Conservation (phyloP, 1,140 invertebrate genomes). For the Drosophila busckii region DNA sequence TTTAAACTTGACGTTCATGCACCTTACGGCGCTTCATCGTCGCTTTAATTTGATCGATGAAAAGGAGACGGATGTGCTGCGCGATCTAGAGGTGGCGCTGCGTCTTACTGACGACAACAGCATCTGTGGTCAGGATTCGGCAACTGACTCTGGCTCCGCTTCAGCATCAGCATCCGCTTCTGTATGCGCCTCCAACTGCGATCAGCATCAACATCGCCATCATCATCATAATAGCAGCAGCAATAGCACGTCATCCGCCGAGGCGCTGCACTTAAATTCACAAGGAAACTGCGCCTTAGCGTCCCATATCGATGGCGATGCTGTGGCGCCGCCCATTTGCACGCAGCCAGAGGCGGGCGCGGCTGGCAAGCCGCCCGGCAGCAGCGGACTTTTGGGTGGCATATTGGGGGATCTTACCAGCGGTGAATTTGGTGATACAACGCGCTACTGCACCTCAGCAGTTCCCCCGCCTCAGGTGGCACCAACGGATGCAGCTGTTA, state of each 20-base stretch:
- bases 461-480: conserved; percentile 44
- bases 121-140: conserved; percentile 26
- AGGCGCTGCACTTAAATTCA: conserved; percentile 61
- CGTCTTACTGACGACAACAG: conserved; percentile 81
- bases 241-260: conserved; percentile 28
- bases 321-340: conserved; percentile 66
- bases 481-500: neutral
- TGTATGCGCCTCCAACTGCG: neutral
- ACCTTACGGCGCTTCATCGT: conserved; percentile 93
- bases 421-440: conserved; percentile 77
- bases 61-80: conserved; percentile 96
- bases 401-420: conserved; percentile 73
- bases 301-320: conserved; percentile 70
- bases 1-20: conserved; percentile 97
- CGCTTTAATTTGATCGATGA: conserved; percentile 95
- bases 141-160: neutral
- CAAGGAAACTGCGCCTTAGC: conserved; percentile 48
- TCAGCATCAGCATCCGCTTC: conserved; percentile 3
- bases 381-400: conserved; percentile 64
- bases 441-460: conserved; percentile 75
- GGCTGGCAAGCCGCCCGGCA: conserved; percentile 56
- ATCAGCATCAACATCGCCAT: conserved; percentile 16
- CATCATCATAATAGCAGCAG: conserved; percentile 2
- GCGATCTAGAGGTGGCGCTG: conserved; percentile 89
- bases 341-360: conserved; percentile 71